Evolutionary conservation across 1,140 invertebrate genomes (phyloP).

Genomic region (Drosophila ananassae): DNA sequence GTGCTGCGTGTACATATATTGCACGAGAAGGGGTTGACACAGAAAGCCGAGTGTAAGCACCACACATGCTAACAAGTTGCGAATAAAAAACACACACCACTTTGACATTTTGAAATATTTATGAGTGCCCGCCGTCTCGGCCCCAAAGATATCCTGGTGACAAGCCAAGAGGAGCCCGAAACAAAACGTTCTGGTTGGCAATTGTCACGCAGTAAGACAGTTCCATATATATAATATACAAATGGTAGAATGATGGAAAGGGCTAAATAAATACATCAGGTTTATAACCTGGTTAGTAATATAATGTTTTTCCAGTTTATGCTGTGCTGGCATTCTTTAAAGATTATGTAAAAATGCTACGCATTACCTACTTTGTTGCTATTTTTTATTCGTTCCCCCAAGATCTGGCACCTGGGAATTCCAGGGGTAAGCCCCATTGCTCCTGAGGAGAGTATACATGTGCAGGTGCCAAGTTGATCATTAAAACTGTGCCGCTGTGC

Average conservation of each 20-base stretch:
- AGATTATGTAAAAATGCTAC: no score
- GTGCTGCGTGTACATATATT: not conserved
- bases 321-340: no score
- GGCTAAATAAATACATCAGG: no score
- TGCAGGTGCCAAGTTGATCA: constrained; percentile 32
- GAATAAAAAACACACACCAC: constrained; percentile 38
- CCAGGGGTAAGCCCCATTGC: not conserved
- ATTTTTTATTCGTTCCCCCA: not conserved
- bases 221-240: constrained; percentile 6
- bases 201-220: constrained; percentile 14
- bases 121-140: constrained; percentile 43
- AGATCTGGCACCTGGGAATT: not conserved
- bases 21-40: constrained; percentile 42
- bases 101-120: constrained; percentile 56
- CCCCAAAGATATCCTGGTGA: constrained; percentile 41
- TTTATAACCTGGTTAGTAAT: no score
- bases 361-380: no score
- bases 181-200: constrained; percentile 25
- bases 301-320: no score
- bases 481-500: constrained; percentile 58
- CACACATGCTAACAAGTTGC: constrained; percentile 65
- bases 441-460: not conserved
- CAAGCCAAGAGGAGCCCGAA: constrained; percentile 47
- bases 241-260: not conserved
- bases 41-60: constrained; percentile 56